Evolutionary conservation across 2,113 vertebrate genomes (phyloP).

Genomic region (Mobula birostris): DNA sequence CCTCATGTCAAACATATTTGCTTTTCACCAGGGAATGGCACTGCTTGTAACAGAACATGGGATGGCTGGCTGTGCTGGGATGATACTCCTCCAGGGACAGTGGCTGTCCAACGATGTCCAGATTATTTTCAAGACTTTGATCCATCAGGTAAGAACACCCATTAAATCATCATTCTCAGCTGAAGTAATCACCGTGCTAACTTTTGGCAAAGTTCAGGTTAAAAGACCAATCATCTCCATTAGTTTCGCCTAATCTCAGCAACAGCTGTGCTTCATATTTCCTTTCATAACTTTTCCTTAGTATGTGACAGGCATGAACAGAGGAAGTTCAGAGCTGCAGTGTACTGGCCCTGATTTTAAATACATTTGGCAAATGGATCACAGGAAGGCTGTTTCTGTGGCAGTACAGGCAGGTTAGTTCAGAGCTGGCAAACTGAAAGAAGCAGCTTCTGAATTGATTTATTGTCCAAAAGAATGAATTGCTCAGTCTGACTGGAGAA

Average conservation of each 20-base stretch:
- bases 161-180: neutral
- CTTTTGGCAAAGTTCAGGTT: neutral
- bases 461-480: neutral
- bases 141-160: conserved; percentile 66
- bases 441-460: neutral
- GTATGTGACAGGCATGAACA: neutral
- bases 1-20: neutral
- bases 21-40: conserved; percentile 49
- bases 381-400: neutral
- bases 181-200: neutral
- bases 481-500: neutral
- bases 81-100: conserved; percentile 65
- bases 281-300: neutral
- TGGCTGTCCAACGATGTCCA: conserved; percentile 78
- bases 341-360: neutral
- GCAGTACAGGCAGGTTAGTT: neutral
- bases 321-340: neutral
- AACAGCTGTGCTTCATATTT: neutral
- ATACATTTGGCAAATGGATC: neutral
- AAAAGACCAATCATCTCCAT: neutral
- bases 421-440: neutral
- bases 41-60: conserved; percentile 86
- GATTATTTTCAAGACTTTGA: conserved; percentile 97
- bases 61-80: conserved; percentile 97
- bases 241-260: neutral